Base-by-base conservation (phyloP, 92 coral and sea anemone genomes). In the Micromussa lordhowensis region DNA sequence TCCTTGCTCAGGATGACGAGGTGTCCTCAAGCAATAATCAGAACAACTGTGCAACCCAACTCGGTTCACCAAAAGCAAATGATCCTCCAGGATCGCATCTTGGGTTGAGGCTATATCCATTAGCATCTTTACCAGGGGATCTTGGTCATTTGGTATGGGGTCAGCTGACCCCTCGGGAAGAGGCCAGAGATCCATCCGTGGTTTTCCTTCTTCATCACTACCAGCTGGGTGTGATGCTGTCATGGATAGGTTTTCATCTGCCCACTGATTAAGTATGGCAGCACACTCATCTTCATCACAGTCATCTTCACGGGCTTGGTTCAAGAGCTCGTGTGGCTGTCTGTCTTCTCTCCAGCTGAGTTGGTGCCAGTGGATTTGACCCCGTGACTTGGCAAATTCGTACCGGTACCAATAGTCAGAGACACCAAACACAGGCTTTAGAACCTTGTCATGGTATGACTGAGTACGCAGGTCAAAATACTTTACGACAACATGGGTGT, bases 61-160 rank as follows among this genome's bases (percentile, higher is more conserved):
- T 30, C 85, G 80, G 19, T 87, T 87, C 28, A 80, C 86, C 80
- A 88, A 73, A 53, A 38, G 86, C 76, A 81, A 55, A 84, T 82
- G 82, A 82, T 88, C 91, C 34, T 88, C 77, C 34, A 88, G 91
- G 12, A 87, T 80, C 0, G 86, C 90, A 69, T 87, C 86, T 78
- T 87, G 86, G 51, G 90, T 80, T 87, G 82, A 21, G 6, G 90
- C 49, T 66, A 79, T 88, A 77, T 90, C 90, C 92, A 90, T 90
- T 78, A 90, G 87, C 90, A 90, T 85, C 86, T 85, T 85, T 19
- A 90, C 82, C 74, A 90, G 51, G 31, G 93, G 93, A 85, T 90
- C 93, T 48, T 55, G 48, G 32, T 85, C 82, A 70, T 53, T 61
- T 55, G 86, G 55, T 78, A 78, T 51, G 1, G 89, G 90, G 24